Conservation (phyloP, 2,113 vertebrate species). For the Hippocampus guttulatus region DNA sequence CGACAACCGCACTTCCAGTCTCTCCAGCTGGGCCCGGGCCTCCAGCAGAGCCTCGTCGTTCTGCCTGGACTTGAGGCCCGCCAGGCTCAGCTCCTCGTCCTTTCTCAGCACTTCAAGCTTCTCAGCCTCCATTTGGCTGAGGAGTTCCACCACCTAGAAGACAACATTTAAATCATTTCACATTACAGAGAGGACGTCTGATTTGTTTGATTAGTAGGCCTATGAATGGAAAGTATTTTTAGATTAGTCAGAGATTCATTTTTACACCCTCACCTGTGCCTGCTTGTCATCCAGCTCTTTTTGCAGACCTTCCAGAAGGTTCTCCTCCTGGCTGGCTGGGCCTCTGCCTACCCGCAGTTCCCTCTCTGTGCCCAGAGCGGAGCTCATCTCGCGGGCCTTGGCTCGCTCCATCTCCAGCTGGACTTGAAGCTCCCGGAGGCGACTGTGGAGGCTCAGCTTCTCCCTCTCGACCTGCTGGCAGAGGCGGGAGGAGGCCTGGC, state of each 20-base stretch:
- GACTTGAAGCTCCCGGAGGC: constrained; percentile 80
- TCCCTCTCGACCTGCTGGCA: constrained; percentile 78
- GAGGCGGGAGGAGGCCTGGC: constrained; percentile 70
- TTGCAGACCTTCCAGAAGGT: constrained; percentile 80
- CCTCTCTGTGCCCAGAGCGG: constrained; percentile 77
- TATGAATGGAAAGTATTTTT: no score
- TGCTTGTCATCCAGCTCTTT: constrained; percentile 84
- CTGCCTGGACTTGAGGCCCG: constrained; percentile 67
- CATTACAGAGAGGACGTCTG: no score
- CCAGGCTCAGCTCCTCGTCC: constrained; percentile 79
- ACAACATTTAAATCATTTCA: neutral
- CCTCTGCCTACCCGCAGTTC: constrained; percentile 59
- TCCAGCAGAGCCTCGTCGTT: constrained; percentile 77
- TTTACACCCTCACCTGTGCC: constrained; percentile 55
- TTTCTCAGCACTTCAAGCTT: constrained; percentile 81
- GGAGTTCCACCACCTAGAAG: constrained; percentile 74
- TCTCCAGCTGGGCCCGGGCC: constrained; percentile 71
- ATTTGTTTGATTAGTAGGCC: no score
- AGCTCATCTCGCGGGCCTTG: constrained; percentile 77
- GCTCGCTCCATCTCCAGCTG: constrained; percentile 84
- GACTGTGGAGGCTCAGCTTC: constrained; percentile 67
- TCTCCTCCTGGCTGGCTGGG: constrained; percentile 37
- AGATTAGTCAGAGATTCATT: no score
- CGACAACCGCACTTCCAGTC: constrained; percentile 63
- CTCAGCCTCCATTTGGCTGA: constrained; percentile 81